A percentile compares a stretch with the other conserved stretches of the same genome.
Conservation (phyloP, 2,888 invertebrate species). For the Ceratothoa steindachneri region DNA sequence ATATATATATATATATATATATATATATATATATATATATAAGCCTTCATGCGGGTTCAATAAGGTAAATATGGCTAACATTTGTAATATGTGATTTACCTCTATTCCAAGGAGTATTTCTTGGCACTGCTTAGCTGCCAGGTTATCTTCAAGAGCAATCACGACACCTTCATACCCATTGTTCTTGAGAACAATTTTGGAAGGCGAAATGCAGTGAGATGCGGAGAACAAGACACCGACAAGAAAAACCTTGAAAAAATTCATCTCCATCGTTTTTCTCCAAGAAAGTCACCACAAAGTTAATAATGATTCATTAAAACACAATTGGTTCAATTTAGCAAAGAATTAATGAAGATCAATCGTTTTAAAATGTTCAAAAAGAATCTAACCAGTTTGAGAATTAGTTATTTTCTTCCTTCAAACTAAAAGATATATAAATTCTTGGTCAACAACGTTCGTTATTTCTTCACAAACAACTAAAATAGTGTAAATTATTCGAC, state of each 20-base stretch:
- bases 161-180: conserved; percentile 47
- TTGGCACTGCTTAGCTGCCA: conserved; percentile 25
- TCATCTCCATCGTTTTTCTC: background rate
- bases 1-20: too few species aligned
- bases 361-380: background rate
- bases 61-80: too few species aligned
- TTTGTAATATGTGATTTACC: too few species aligned
- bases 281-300: background rate
- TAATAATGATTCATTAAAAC: background rate
- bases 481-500: too few species aligned
- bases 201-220: background rate
- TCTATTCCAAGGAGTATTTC: conserved; percentile 31
- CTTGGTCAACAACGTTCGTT: too few species aligned
- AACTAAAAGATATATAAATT: too few species aligned
- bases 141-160: conserved; percentile 29
- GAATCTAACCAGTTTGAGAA: background rate
- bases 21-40: too few species aligned
- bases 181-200: conserved; percentile 22
- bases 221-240: background rate
- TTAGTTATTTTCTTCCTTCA: background rate
- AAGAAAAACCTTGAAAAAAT: too few species aligned
- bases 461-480: too few species aligned
- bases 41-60: too few species aligned
- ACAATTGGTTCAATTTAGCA: background rate
- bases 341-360: background rate